A percentile compares a stretch with the other conserved stretches of the same genome.
phyloP scores from a whole-genome alignment of 1,140 invertebrate genomes.

The Zophobas atratus region DNA sequence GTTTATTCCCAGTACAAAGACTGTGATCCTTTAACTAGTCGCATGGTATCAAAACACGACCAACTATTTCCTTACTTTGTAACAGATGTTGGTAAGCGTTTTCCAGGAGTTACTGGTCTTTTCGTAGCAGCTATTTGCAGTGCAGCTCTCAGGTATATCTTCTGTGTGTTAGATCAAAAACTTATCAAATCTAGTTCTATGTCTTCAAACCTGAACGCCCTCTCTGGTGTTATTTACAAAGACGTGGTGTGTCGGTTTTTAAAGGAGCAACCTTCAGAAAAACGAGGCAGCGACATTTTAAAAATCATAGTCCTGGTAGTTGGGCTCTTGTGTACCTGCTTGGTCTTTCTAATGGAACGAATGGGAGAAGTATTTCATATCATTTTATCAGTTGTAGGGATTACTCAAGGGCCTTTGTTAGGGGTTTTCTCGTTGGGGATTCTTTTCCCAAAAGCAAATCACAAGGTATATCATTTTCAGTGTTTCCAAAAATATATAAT shows the following conservation, averaged over 20 bases:
- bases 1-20: conserved; percentile 80
- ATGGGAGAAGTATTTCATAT: conserved; percentile 76
- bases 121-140: conserved; percentile 78
- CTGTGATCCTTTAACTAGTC: conserved; percentile 79
- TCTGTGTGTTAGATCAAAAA: not conserved
- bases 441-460: conserved; percentile 76
- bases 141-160: conserved; percentile 75
- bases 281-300: too few species aligned
- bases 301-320: too few species aligned
- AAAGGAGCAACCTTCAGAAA: too few species aligned
- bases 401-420: conserved; percentile 77
- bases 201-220: conserved; percentile 76
- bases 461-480: conserved; percentile 67
- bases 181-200: conserved; percentile 71
- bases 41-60: conserved; percentile 69
- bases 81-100: conserved; percentile 69
- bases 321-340: conserved; percentile 64
- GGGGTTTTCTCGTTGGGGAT: conserved; percentile 80
- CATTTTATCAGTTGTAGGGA: conserved; percentile 74
- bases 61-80: conserved; percentile 72
- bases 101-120: conserved; percentile 74
- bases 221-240: conserved; percentile 65
- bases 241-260: too few species aligned
- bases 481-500: not conserved
- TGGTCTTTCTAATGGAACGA: conserved; percentile 73